Evolutionary conservation across 2,113 vertebrate genomes (phyloP).

Genomic region (Diglossa brunneiventris): DNA sequence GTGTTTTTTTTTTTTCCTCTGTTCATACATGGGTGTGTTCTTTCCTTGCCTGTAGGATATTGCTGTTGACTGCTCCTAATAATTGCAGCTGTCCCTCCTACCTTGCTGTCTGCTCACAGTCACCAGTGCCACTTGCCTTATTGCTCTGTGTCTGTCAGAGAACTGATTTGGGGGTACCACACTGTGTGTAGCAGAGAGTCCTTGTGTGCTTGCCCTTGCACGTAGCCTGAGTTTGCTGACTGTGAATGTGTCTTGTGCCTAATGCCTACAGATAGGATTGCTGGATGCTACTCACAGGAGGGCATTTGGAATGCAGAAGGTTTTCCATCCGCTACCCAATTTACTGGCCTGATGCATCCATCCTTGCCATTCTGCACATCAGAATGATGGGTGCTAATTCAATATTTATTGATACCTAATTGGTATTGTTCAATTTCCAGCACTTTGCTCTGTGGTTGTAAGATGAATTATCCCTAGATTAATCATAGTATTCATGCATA

Average conservation of each 20-base stretch:
- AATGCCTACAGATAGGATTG: not conserved
- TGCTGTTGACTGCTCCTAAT: not conserved
- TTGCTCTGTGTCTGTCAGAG: not conserved
- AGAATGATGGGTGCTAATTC: not conserved
- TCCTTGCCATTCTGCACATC: not conserved
- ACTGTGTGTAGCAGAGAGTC: not conserved
- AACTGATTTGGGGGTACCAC: not conserved
- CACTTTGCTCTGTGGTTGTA: not conserved
- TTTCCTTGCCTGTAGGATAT: not conserved
- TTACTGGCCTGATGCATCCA: not conserved
- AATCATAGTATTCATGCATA: not conserved
- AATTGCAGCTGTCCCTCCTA: not conserved
- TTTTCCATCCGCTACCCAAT: not conserved
- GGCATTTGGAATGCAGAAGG: not conserved
- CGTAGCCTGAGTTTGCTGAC: not conserved
- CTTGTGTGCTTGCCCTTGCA: not conserved
- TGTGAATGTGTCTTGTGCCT: not conserved
- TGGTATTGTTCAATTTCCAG: not conserved
- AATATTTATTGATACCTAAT: not conserved
- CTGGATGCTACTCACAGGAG: not conserved
- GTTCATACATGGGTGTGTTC: fast-evolving
- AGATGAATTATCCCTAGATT: not conserved
- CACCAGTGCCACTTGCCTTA: not conserved
- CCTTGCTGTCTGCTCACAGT: not conserved
- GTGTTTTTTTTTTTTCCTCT: not conserved